A percentile compares a stretch with the other conserved stretches of the same genome.
phyloP scores from a whole-genome alignment of 1,140 invertebrate species.

The Adelges cooleyi region DNA sequence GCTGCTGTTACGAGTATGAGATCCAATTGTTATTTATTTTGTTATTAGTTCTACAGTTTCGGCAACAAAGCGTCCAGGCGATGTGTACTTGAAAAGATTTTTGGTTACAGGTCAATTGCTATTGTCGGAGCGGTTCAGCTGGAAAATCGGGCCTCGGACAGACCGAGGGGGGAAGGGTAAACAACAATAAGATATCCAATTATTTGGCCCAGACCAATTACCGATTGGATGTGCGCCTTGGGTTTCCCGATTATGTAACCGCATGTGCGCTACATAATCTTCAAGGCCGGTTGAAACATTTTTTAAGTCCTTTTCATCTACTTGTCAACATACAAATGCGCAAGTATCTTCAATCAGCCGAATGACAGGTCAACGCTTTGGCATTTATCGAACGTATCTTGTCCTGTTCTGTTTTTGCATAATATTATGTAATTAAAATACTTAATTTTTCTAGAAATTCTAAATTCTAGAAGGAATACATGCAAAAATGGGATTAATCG shows the following conservation, averaged over 20 bases:
- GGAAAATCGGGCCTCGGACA: conserved; percentile 14
- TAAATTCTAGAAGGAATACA: no score
- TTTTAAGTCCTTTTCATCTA: not conserved
- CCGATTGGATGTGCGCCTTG: conserved; percentile 27
- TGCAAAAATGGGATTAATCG: no score
- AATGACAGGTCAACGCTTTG: no score
- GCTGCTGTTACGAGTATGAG: not conserved
- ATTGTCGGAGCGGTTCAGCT: conserved; percentile 22
- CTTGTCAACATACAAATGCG: not conserved
- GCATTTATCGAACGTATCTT: no score
- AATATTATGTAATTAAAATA: no score
- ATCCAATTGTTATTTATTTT: conserved; percentile 16
- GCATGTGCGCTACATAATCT: conserved; percentile 9
- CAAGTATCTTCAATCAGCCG: no score
- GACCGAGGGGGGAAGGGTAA: conserved; percentile 3
- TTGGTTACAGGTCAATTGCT: conserved; percentile 27
- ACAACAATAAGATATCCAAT: conserved; percentile 23
- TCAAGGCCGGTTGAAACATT: conserved; percentile 21
- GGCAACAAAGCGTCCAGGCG: not conserved
- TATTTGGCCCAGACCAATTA: conserved; percentile 27
- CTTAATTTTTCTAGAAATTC: no score
- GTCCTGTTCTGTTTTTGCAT: no score
- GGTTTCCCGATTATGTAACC: conserved; percentile 24
- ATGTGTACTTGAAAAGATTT: conserved; percentile 14
- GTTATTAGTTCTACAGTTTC: conserved; percentile 15